Conservation (phyloP, 2,797 vertebrate genomes). For the Eutrigla gurnardus region DNA sequence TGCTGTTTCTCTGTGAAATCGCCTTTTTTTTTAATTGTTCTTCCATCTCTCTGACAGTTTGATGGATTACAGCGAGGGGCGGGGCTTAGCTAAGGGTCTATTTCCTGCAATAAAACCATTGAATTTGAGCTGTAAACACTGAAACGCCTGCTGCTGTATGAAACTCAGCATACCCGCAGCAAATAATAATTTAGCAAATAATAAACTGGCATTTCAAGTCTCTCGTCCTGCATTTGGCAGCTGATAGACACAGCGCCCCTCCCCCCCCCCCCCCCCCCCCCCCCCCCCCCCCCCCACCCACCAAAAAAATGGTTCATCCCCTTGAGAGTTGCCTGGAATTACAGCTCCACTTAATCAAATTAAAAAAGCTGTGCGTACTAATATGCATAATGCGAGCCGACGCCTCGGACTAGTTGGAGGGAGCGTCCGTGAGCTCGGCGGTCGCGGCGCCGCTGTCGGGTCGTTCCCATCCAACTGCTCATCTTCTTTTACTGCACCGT, state of each 20-base stretch:
- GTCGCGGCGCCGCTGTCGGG: background rate
- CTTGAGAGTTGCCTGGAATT: constrained; percentile 25
- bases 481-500: constrained; percentile 32
- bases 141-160: background rate
- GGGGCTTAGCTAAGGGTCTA: too few species aligned
- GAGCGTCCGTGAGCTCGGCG: constrained; percentile 12
- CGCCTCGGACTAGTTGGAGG: constrained; percentile 32
- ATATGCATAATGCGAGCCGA: constrained; percentile 23
- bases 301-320: constrained; percentile 23
- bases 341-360: constrained; percentile 42
- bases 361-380: constrained; percentile 25
- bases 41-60: too few species aligned
- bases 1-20: too few species aligned
- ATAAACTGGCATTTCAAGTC: too few species aligned
- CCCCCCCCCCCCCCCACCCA: too few species aligned
- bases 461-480: constrained; percentile 23
- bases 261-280: too few species aligned
- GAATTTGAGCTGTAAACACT: background rate
- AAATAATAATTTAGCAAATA: too few species aligned
- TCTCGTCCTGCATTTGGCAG: too few species aligned
- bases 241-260: too few species aligned
- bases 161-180: too few species aligned
- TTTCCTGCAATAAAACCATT: background rate
- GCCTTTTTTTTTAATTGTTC: too few species aligned
- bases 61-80: too few species aligned